Conservation (phyloP, 1,140 invertebrate species). For the Drosophila parvula region DNA sequence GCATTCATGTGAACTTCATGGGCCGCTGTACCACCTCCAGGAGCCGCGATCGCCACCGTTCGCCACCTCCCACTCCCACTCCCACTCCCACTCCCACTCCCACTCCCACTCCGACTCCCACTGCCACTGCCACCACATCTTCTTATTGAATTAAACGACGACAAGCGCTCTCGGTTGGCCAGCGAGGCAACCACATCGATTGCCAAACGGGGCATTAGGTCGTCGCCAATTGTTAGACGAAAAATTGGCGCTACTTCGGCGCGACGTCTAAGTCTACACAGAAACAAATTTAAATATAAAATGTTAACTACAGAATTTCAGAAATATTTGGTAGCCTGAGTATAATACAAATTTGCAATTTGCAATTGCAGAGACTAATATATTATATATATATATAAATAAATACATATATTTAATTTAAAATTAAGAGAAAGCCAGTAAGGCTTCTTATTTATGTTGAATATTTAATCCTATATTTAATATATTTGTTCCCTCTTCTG, state of each 20-base stretch:
- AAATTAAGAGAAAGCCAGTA: background rate
- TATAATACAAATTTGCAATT: background rate
- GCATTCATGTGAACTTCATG: conserved; percentile 83
- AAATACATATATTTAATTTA: background rate
- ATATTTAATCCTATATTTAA: background rate
- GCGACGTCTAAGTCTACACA: conserved; percentile 26
- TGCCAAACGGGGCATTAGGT: conserved; percentile 81
- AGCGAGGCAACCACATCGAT: conserved; percentile 50
- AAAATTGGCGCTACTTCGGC: conserved; percentile 78
- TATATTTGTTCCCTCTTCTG: too few relatives aligned
- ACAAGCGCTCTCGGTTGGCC: conserved; percentile 42
- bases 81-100: background rate
- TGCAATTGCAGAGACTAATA: background rate
- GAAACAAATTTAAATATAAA: background rate
- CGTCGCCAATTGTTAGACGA: conserved; percentile 79
- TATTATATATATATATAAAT: too few relatives aligned
- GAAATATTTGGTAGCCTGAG: background rate
- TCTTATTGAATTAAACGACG: conserved; percentile 81
- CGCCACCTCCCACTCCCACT: conserved; percentile 3
- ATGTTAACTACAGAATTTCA: too few relatives aligned
- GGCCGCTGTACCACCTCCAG: conserved; percentile 32
- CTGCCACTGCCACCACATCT: conserved; percentile 38
- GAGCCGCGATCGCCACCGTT: conserved; percentile 26
- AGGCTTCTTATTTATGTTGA: background rate
- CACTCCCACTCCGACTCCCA: conserved; percentile 1